These are phyloP conservation scores for Sinodicranocentrus sp. DNA, from an alignment of 2,888 invertebrate species.

Conservation along the genomic window DNA sequence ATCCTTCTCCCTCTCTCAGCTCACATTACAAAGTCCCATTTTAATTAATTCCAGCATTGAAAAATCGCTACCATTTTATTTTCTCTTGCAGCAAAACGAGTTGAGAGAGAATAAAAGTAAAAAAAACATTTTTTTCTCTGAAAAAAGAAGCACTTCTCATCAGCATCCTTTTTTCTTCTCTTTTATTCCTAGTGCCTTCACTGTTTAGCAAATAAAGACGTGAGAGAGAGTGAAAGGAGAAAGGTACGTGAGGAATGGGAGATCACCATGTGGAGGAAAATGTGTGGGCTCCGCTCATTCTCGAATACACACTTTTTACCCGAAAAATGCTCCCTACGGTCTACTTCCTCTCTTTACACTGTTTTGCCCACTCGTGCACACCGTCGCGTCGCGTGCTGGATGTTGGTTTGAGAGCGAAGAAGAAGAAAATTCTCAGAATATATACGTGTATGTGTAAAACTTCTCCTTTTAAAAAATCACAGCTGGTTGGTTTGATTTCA, in stretches of 20 bases:
- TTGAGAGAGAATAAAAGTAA: neutral
- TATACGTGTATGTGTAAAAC: neutral
- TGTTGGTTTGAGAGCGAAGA: neutral
- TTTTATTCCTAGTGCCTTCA: neutral
- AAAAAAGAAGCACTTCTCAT: constrained; percentile 19
- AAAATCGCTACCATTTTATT: constrained; percentile 70
- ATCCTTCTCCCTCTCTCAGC: constrained; percentile 9
- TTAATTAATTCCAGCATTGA: constrained; percentile 75
- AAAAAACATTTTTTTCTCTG: constrained; percentile 1
- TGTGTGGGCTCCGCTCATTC: neutral
- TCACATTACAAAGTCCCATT: constrained; percentile 70
- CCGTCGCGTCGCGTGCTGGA: neutral
- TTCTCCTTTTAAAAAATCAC: neutral
- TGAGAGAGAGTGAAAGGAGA: neutral
- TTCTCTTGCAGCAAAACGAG: neutral
- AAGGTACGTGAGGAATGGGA: neutral
- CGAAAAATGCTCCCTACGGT: neutral
- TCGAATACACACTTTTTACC: neutral
- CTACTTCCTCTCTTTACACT: neutral
- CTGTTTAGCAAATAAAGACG: constrained; percentile 3
- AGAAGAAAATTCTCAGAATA: too few relatives aligned
- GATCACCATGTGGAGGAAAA: neutral
- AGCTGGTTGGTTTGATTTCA: constrained; percentile 7
- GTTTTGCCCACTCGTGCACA: constrained; percentile 8
- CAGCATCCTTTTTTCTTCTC: constrained; percentile 6